These are phyloP conservation scores for Ennomos erosarius DNA, from an alignment of 2,888 invertebrate species.

Conservation along the genomic window DNA sequence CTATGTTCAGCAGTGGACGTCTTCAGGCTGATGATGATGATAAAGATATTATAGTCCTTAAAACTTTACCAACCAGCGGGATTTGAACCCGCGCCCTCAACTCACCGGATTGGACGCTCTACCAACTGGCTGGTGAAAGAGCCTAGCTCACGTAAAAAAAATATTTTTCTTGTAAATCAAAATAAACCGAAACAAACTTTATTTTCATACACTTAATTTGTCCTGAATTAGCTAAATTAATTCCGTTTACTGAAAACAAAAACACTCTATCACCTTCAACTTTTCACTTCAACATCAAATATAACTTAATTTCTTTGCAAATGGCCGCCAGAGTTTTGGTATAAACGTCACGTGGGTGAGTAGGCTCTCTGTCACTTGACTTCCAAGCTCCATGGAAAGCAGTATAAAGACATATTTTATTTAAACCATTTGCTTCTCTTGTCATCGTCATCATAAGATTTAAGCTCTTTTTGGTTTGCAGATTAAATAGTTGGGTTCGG, in stretches of 20 bases:
- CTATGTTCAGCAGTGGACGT: too few species aligned
- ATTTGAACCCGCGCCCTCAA: too few species aligned
- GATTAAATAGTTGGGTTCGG: too few species aligned
- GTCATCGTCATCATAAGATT: too few species aligned
- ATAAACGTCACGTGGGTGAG: slow-evolving; percentile 18
- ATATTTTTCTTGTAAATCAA: neutral
- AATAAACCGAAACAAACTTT: slow-evolving; percentile 1
- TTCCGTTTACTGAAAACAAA: slow-evolving; percentile 11
- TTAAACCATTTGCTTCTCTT: too few species aligned
- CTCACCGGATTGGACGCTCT: too few species aligned
- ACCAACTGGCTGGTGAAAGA: too few species aligned
- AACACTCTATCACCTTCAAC: slow-evolving; percentile 7
- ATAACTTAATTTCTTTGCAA: slow-evolving; percentile 21
- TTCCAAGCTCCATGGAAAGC: neutral
- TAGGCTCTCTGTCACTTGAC: slow-evolving; percentile 11
- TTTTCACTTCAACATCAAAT: slow-evolving; percentile 8
- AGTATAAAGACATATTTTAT: neutral
- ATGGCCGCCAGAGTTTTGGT: slow-evolving; percentile 8
- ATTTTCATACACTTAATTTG: slow-evolving; percentile 7
- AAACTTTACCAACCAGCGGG: too few species aligned
- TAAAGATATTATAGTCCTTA: too few species aligned
- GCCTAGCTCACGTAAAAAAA: too few species aligned
- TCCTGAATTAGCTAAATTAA: slow-evolving; percentile 7
- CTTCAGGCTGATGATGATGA: too few species aligned
- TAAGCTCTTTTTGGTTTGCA: too few species aligned